Evolutionary conservation across 2,113 vertebrate genomes (phyloP).

Genomic region (Felis chaus): DNA sequence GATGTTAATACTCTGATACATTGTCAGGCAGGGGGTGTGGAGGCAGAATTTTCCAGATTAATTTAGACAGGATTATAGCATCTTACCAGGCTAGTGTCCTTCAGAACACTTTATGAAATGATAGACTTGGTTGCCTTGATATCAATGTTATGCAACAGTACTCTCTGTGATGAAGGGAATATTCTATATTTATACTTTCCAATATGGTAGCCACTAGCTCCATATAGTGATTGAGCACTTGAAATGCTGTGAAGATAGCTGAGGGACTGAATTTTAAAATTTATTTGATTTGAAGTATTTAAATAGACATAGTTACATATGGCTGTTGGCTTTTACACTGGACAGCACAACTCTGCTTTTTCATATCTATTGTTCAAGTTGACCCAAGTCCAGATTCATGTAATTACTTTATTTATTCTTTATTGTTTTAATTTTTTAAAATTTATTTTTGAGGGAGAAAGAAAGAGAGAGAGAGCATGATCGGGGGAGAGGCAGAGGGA

Average conservation of each 20-base stretch:
- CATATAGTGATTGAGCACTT: neutral
- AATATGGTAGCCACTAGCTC: neutral
- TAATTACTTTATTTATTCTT: neutral
- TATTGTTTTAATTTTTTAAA: neutral
- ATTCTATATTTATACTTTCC: neutral
- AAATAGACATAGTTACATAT: neutral
- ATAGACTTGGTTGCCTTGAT: neutral
- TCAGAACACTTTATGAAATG: neutral
- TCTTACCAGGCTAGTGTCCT: neutral
- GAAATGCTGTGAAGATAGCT: neutral
- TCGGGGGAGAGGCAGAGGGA: too few species aligned
- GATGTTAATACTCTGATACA: neutral
- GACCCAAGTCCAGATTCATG: neutral
- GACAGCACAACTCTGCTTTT: neutral
- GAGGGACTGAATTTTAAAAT: neutral
- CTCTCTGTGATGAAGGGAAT: neutral
- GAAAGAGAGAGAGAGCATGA: too few species aligned
- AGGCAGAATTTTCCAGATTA: neutral
- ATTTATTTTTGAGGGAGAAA: too few species aligned
- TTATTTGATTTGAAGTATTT: neutral
- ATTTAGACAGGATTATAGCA: neutral
- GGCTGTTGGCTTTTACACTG: neutral
- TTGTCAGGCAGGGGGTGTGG: neutral
- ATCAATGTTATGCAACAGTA: fast-evolving
- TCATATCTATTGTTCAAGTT: neutral